Conservation (phyloP, 1,140 invertebrate genomes). For the Drosophila bocqueti region DNA sequence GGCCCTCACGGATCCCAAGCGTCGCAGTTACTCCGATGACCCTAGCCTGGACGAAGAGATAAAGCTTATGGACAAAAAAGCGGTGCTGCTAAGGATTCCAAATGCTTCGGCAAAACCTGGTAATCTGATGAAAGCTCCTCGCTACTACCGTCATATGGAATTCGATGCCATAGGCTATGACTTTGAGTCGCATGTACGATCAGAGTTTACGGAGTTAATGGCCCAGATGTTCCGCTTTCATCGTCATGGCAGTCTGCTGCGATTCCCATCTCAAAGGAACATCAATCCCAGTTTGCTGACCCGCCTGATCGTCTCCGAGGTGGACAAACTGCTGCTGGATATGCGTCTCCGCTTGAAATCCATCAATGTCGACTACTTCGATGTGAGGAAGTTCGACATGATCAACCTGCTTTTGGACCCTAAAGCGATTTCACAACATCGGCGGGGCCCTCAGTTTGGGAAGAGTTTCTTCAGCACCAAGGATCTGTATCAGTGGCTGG, state of each 20-base stretch:
- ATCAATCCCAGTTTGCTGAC: conserved; percentile 52
- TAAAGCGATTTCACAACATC: not conserved
- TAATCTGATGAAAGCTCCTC: not conserved
- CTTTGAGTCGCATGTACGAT: conserved; percentile 44
- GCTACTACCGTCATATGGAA: conserved; percentile 57
- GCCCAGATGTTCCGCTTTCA: conserved; percentile 46
- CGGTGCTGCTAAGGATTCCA: conserved; percentile 42
- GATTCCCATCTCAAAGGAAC: conserved; percentile 39
- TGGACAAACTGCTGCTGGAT: conserved; percentile 52
- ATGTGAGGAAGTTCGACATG: conserved; percentile 74
- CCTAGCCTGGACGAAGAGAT: conserved; percentile 21
- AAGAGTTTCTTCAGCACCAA: conserved; percentile 46
- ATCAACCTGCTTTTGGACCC: conserved; percentile 52
- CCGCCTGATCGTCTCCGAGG: conserved; percentile 58
- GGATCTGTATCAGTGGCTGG: conserved; percentile 68
- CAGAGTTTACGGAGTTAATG: conserved; percentile 37
- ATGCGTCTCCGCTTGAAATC: conserved; percentile 34
- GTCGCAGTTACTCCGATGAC: conserved; percentile 4
- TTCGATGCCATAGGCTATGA: conserved; percentile 69
- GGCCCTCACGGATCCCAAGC: conserved; percentile 41
- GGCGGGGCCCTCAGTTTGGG: not conserved
- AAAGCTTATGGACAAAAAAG: conserved; percentile 49
- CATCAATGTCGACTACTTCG: conserved; percentile 65
- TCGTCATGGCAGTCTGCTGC: conserved; percentile 51
- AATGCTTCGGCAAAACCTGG: not conserved